Evolutionary conservation across 2,113 vertebrate genomes (phyloP).

Genomic region (Sylvilagus bachmani): DNA sequence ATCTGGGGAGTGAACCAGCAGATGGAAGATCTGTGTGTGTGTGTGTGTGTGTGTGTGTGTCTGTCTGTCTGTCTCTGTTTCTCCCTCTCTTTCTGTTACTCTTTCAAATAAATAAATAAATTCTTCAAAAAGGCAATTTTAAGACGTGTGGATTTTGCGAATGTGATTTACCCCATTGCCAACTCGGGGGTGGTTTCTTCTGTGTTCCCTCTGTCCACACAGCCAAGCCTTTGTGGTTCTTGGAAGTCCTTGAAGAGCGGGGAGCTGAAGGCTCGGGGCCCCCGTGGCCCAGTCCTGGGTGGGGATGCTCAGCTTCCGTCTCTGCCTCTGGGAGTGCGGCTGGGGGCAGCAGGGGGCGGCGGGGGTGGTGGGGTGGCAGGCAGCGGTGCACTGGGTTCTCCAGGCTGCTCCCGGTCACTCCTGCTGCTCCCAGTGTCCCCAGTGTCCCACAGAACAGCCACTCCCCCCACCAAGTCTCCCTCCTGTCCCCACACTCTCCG

Average conservation of each 20-base stretch:
- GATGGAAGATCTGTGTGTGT: too few relatives aligned
- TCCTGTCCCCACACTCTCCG: background rate
- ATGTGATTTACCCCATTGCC: background rate
- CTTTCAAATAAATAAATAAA: too few relatives aligned
- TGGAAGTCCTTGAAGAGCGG: slow-evolving; percentile 24
- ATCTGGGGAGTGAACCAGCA: too few relatives aligned
- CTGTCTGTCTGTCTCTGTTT: too few relatives aligned
- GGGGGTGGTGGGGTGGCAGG: background rate
- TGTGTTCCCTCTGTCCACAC: background rate
- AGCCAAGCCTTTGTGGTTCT: background rate
- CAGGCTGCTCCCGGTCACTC: background rate
- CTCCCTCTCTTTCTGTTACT: too few relatives aligned
- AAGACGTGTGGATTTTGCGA: background rate
- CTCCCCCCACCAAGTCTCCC: background rate
- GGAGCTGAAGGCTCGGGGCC: slow-evolving; percentile 1
- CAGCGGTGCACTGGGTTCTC: too few relatives aligned
- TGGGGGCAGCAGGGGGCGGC: background rate
- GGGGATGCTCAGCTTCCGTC: slow-evolving; percentile 50
- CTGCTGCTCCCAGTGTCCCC: background rate
- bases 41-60: too few relatives aligned
- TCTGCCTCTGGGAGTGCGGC: background rate
- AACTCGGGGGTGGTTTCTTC: fast-evolving
- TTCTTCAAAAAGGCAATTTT: too few relatives aligned
- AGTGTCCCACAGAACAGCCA: background rate
- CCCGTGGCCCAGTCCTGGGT: background rate